phyloP scores from a whole-genome alignment of 1,140 invertebrate genomes.

The Drosophila dunni region DNA sequence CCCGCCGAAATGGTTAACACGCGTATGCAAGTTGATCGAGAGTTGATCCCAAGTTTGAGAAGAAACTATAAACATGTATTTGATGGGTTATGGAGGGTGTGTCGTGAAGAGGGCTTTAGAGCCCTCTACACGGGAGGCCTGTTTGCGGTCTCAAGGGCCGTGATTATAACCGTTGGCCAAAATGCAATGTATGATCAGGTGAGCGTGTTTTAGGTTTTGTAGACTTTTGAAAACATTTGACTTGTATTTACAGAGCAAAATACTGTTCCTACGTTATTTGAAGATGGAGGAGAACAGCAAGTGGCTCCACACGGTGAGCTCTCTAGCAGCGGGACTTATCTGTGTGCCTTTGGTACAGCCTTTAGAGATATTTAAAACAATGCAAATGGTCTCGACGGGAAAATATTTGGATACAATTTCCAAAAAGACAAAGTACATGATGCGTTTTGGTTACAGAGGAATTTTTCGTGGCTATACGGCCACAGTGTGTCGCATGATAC shows the following conservation, averaged over 20 bases:
- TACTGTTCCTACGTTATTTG: slow-evolving; percentile 13
- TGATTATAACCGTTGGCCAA: slow-evolving; percentile 44
- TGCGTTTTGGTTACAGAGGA: slow-evolving; percentile 48
- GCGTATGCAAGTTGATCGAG: slow-evolving; percentile 61
- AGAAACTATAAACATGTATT: slow-evolving; percentile 56
- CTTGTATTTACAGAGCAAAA: slow-evolving; percentile 34
- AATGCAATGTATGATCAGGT: slow-evolving; percentile 67
- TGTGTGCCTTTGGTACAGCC: slow-evolving; percentile 55
- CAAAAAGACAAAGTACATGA: slow-evolving; percentile 13
- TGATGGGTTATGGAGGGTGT: slow-evolving; percentile 39
- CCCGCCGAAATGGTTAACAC: slow-evolving; percentile 63
- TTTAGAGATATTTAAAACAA: slow-evolving; percentile 54
- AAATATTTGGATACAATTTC: background rate
- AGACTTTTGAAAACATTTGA: background rate
- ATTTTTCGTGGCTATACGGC: slow-evolving; percentile 60
- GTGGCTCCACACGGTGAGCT: slow-evolving; percentile 51
- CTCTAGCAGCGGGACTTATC: slow-evolving; percentile 40
- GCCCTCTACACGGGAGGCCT: slow-evolving; percentile 44
- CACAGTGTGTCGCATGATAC: slow-evolving; percentile 42
- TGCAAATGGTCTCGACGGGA: slow-evolving; percentile 35
- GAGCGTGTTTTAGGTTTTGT: background rate
- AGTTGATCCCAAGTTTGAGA: background rate
- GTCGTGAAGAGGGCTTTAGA: slow-evolving; percentile 34
- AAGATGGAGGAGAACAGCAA: slow-evolving; percentile 36
- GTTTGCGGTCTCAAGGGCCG: slow-evolving; percentile 13